Evolutionary conservation across 2,113 vertebrate genomes (phyloP).

Genomic region (Mus pahari): DNA sequence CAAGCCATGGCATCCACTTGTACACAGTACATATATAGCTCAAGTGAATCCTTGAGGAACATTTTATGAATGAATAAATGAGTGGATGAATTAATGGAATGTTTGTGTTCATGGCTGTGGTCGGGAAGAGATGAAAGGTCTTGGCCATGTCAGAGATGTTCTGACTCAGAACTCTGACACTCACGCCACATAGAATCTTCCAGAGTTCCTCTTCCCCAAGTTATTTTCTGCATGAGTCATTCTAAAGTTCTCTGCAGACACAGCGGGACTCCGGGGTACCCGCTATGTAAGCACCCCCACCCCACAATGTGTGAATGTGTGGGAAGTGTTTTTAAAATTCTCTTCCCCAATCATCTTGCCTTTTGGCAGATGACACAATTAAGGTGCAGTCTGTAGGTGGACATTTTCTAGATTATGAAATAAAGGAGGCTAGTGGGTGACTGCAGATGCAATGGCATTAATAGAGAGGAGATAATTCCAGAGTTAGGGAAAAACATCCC

Average conservation of each 20-base stretch:
- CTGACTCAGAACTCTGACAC: slow-evolving; percentile 33
- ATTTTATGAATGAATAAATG: background rate
- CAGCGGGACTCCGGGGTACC: slow-evolving; percentile 67
- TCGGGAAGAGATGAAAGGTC: slow-evolving; percentile 22
- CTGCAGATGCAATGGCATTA: slow-evolving; percentile 65
- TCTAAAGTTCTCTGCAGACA: slow-evolving; percentile 69
- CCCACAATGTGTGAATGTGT: slow-evolving; percentile 53
- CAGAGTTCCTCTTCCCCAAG: slow-evolving; percentile 49
- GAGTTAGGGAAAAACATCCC: background rate
- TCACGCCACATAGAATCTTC: slow-evolving; percentile 12
- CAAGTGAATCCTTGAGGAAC: background rate
- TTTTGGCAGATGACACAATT: slow-evolving; percentile 75
- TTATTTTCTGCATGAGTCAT: slow-evolving; percentile 56
- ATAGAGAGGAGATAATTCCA: slow-evolving; percentile 63
- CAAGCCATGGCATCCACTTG: background rate
- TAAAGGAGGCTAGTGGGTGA: slow-evolving; percentile 81
- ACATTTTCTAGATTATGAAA: slow-evolving; percentile 79
- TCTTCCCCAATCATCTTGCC: slow-evolving; percentile 7
- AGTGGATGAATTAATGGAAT: background rate
- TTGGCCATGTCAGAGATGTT: slow-evolving; percentile 25
- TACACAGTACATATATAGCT: background rate
- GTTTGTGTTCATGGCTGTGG: background rate
- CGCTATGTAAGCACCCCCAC: slow-evolving; percentile 15
- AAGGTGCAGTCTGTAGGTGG: slow-evolving; percentile 75
- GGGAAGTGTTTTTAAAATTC: slow-evolving; percentile 69